phyloP scores from a whole-genome alignment of 2,113 vertebrate genomes.

The Pica pica region DNA sequence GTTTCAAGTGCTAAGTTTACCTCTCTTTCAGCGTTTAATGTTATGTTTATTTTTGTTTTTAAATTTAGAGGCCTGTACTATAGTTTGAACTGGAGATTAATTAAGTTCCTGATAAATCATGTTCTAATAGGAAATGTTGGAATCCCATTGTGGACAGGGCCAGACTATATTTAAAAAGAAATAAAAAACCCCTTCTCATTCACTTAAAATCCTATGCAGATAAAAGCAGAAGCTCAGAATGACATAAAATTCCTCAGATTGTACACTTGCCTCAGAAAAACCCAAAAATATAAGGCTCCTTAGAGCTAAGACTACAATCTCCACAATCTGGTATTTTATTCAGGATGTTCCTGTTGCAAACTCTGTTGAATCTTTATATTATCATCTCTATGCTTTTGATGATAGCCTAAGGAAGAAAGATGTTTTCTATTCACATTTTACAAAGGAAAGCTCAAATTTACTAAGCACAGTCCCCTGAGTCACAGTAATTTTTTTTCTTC shows the following conservation, averaged over 20 bases:
- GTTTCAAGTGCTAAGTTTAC: slow-evolving; percentile 31
- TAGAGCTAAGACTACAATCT: neutral
- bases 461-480: neutral
- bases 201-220: neutral
- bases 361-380: neutral
- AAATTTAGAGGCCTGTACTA: neutral
- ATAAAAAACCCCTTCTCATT: neutral
- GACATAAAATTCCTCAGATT: neutral
- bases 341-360: neutral
- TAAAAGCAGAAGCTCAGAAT: neutral
- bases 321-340: neutral
- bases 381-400: neutral
- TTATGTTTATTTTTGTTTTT: slow-evolving; percentile 18
- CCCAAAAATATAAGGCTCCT: neutral
- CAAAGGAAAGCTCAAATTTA: neutral
- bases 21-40: neutral
- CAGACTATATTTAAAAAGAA: neutral
- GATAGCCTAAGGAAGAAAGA: neutral
- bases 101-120: slow-evolving; percentile 28
- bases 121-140: neutral
- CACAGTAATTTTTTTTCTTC: neutral
- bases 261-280: neutral
- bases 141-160: neutral
- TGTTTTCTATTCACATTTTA: neutral
- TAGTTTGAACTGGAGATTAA: slow-evolving; percentile 12